Conservation (phyloP, 2,888 invertebrate species). For the Gryllus longicercus region DNA sequence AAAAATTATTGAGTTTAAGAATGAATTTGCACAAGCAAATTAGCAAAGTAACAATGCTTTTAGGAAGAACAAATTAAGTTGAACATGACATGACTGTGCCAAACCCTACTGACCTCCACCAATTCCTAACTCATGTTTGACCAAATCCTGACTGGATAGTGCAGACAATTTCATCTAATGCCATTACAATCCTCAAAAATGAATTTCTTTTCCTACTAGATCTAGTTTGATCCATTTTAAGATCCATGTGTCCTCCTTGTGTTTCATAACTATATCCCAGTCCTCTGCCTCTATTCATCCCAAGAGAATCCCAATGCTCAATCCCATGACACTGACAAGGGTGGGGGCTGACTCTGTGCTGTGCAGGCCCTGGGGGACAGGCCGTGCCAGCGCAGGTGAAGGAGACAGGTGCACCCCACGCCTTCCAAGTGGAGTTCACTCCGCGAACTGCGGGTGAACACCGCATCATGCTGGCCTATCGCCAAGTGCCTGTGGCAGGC, state of each 20-base stretch:
- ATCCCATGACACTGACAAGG: neutral
- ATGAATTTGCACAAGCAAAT: too few species aligned
- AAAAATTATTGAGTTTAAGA: neutral
- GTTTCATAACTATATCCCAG: too few species aligned
- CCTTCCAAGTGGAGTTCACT: constrained; percentile 86
- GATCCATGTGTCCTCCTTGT: too few species aligned
- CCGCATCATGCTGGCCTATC: constrained; percentile 78
- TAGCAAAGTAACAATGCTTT: too few species aligned
- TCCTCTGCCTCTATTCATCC: too few species aligned
- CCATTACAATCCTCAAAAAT: too few species aligned
- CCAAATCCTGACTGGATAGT: too few species aligned
- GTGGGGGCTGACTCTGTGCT: constrained; percentile 3
- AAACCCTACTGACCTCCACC: neutral
- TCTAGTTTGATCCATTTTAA: too few species aligned
- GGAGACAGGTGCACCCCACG: constrained; percentile 70
- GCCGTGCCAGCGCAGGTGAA: constrained; percentile 86
- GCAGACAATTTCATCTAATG: too few species aligned
- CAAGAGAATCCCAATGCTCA: too few species aligned
- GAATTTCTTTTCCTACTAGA: too few species aligned
- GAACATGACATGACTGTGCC: constrained; percentile 1
- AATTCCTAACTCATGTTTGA: neutral
- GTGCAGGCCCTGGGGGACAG: constrained; percentile 84
- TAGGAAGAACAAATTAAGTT: neutral
- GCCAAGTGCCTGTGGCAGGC: constrained; percentile 75
- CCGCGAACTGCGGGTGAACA: constrained; percentile 90